These are phyloP conservation scores for Ceyx cyanopectus DNA, from an alignment of 2,113 vertebrate species.

Conservation along the genomic window DNA sequence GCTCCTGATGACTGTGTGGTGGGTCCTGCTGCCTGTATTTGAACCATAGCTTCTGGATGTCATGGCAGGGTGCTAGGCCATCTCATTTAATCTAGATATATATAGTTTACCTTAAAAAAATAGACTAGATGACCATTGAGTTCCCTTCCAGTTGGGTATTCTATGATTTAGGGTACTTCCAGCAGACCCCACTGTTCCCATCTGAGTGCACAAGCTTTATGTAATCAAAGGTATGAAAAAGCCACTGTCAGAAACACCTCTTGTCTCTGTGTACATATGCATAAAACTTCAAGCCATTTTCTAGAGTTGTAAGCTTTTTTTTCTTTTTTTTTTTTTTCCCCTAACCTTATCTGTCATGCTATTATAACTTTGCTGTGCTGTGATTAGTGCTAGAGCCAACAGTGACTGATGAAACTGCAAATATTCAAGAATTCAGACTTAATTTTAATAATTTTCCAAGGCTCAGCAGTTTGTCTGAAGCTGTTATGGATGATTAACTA, in stretches of 20 bases:
- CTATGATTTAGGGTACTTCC: background rate
- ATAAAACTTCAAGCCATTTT: background rate
- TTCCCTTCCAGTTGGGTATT: too few species aligned
- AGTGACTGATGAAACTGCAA: background rate
- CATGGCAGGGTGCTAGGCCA: too few species aligned
- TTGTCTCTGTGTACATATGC: background rate
- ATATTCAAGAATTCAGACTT: background rate
- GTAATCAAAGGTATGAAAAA: background rate
- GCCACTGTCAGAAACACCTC: background rate
- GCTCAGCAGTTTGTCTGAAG: background rate
- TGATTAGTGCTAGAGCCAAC: background rate
- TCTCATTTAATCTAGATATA: too few species aligned
- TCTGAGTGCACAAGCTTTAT: background rate
- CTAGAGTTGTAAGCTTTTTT: background rate
- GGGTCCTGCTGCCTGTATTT: background rate
- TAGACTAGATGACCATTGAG: too few species aligned
- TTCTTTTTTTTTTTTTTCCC: background rate
- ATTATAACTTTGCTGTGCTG: background rate
- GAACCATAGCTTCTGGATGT: background rate
- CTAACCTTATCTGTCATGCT: background rate
- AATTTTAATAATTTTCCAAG: conserved; percentile 24
- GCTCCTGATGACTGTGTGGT: background rate
- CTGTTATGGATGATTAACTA: background rate
- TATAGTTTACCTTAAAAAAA: too few species aligned
- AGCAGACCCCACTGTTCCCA: background rate